Evolutionary conservation across 2,888 invertebrate species (phyloP).

Genomic region (Ormyrus labotus): DNA sequence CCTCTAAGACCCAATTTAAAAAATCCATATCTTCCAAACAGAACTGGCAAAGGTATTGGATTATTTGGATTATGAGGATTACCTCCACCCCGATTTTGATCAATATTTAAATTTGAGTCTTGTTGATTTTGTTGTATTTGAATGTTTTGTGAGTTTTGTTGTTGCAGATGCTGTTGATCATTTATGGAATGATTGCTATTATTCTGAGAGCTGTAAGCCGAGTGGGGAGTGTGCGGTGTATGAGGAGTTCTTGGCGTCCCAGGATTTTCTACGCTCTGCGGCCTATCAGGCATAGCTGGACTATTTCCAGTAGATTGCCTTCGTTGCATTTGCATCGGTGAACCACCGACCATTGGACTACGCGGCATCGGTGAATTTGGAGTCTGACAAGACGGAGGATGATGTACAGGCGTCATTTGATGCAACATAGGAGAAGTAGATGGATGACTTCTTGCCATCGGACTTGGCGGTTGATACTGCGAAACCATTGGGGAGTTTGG

Average conservation of each 20-base stretch:
- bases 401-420: conserved; percentile 75
- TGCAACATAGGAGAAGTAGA: conserved; percentile 77
- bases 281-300: conserved; percentile 79
- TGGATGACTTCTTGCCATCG: conserved; percentile 71
- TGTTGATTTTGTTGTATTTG: conserved; percentile 75
- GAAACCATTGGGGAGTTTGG: conserved; percentile 72
- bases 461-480: conserved; percentile 75
- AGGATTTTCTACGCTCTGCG: conserved; percentile 80
- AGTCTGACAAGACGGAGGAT: conserved; percentile 75
- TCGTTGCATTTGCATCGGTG: conserved; percentile 77
- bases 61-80: conserved; percentile 79
- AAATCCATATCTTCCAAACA: conserved; percentile 80
- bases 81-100: conserved; percentile 76
- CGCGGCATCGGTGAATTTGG: conserved; percentile 77
- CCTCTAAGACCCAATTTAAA: conserved; percentile 81
- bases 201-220: conserved; percentile 69
- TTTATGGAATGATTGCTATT: conserved; percentile 79
- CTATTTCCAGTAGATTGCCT: conserved; percentile 78
- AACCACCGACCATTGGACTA: conserved; percentile 77
- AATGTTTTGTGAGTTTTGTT: conserved; percentile 72
- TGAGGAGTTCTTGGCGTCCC: conserved; percentile 77
- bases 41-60: conserved; percentile 79
- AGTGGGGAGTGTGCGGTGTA: conserved; percentile 68
- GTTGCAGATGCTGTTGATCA: conserved; percentile 74
- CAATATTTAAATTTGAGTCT: conserved; percentile 61